These are phyloP conservation scores for Drosophila erecta DNA, from an alignment of 1,140 invertebrate genomes.

Conservation along the genomic window DNA sequence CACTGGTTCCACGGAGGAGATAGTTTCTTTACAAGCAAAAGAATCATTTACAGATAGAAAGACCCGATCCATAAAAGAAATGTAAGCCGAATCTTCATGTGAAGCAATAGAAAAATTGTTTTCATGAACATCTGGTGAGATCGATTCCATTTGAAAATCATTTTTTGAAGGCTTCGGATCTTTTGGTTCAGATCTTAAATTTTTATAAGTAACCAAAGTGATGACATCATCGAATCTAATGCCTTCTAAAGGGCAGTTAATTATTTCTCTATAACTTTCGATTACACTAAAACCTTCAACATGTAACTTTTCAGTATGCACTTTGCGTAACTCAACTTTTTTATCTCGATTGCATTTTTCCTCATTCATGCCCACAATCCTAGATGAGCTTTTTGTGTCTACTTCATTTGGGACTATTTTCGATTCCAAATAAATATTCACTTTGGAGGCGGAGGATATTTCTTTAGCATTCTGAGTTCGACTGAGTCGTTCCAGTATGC, in stretches of 20 bases:
- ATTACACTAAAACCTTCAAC: background rate
- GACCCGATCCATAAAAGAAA: too few relatives aligned
- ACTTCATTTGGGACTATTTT: background rate
- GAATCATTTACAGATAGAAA: too few relatives aligned
- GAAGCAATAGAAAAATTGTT: too few relatives aligned
- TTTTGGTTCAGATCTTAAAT: background rate
- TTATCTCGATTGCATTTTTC: background rate
- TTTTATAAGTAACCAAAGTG: too few relatives aligned
- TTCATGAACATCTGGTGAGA: too few relatives aligned
- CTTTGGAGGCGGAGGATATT: background rate
- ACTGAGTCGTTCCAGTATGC: background rate
- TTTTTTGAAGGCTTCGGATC: background rate
- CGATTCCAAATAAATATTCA: background rate
- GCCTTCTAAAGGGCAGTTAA: background rate
- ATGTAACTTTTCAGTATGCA: background rate
- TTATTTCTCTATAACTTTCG: too few relatives aligned
- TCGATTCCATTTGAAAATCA: background rate
- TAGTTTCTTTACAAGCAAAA: too few relatives aligned
- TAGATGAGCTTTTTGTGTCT: too few relatives aligned
- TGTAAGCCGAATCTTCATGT: too few relatives aligned
- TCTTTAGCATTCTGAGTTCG: background rate
- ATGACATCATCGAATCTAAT: background rate
- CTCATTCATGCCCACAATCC: background rate
- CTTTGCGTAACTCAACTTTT: background rate
- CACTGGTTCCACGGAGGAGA: too few relatives aligned